Conservation (phyloP, 2,113 vertebrate genomes). For the Machaerirhynchus nigripectus region DNA sequence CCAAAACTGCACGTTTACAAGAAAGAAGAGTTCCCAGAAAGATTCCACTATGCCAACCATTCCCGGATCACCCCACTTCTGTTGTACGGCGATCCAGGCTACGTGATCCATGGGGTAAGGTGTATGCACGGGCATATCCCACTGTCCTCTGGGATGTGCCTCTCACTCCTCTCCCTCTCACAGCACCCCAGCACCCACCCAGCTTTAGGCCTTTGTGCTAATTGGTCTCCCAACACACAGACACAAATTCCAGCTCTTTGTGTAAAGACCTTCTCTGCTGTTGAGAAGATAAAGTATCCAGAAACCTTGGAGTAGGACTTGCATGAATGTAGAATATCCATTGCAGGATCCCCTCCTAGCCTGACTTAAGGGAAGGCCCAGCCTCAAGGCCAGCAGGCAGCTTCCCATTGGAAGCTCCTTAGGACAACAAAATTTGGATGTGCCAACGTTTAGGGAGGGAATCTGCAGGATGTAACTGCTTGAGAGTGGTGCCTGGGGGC, state of each 20-base stretch:
- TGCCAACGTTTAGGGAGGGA: fast-evolving
- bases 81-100: conserved; percentile 81
- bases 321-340: background rate
- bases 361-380: background rate
- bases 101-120: conserved; percentile 89
- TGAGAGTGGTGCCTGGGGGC: background rate
- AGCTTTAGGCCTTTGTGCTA: background rate
- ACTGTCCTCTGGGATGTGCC: background rate
- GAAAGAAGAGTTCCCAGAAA: conserved; percentile 79
- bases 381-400: background rate
- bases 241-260: background rate
- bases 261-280: background rate
- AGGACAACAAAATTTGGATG: background rate
- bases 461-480: background rate
- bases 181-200: background rate
- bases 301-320: background rate
- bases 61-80: conserved; percentile 82
- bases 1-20: conserved; percentile 83
- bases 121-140: fast-evolving
- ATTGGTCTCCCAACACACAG: background rate
- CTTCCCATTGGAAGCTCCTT: background rate
- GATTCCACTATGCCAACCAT: conserved; percentile 77
- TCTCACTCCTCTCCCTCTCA: background rate
- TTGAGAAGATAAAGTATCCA: background rate
- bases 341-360: background rate